A percentile compares a stretch with the other conserved stretches of the same genome.
Conservation (phyloP, 2,113 vertebrate species). For the Gambusia affinis region DNA sequence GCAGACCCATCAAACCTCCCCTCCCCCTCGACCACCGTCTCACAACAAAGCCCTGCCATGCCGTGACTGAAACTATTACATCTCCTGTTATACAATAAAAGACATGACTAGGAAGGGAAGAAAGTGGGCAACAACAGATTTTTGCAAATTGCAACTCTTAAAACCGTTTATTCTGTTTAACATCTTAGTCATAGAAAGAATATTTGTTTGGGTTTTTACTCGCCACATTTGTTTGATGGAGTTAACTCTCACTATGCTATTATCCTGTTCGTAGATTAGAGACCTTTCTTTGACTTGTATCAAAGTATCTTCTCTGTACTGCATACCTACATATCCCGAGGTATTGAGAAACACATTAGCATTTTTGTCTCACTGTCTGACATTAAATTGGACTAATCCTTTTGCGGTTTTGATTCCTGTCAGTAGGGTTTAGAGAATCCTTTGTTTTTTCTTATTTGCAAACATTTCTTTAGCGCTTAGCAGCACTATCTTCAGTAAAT, state of each 20-base stretch:
- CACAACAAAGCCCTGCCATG: constrained; percentile 44
- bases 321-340: background rate
- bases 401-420: no score
- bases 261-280: background rate
- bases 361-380: no score
- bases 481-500: background rate
- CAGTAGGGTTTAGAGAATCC: no score
- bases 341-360: no score
- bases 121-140: constrained; percentile 65
- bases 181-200: constrained; percentile 62
- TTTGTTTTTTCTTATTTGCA: background rate
- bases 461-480: background rate
- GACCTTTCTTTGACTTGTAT: background rate
- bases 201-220: constrained; percentile 60
- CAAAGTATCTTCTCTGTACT: background rate
- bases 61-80: constrained; percentile 68
- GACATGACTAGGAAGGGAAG: constrained; percentile 63
- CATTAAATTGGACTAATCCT: no score
- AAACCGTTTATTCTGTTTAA: constrained; percentile 69
- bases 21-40: background rate
- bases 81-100: constrained; percentile 66
- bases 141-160: constrained; percentile 70
- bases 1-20: background rate
- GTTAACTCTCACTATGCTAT: constrained; percentile 32
- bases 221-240: constrained; percentile 46